Evolutionary conservation across 2,888 invertebrate species (phyloP).

Genomic region (Diaphora mendica): DNA sequence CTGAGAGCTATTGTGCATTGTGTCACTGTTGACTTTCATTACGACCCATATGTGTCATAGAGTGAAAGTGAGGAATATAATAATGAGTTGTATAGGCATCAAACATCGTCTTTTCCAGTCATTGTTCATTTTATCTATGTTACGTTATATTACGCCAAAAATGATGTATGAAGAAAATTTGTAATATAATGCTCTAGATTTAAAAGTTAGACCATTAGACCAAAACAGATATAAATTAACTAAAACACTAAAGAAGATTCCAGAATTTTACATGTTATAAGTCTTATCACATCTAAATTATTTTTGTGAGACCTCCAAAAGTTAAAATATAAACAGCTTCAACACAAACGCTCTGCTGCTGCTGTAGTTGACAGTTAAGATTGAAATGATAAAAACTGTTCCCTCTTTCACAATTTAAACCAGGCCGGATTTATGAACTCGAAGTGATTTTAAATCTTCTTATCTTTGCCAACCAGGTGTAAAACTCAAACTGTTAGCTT

Average conservation of each 20-base stretch:
- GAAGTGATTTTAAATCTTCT: slow-evolving; percentile 66
- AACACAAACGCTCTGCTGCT: background rate
- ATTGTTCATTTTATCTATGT: slow-evolving; percentile 23
- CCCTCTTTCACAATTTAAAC: slow-evolving; percentile 48
- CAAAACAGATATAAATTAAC: background rate
- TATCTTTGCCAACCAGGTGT: slow-evolving; percentile 75
- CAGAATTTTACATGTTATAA: background rate
- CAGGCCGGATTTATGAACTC: slow-evolving; percentile 53
- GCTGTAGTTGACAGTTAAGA: slow-evolving; percentile 6
- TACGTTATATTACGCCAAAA: slow-evolving; percentile 7
- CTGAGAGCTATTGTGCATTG: slow-evolving; percentile 76
- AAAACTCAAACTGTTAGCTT: slow-evolving; percentile 66
- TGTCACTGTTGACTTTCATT: slow-evolving; percentile 76
- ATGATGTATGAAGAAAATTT: background rate
- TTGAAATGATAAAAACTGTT: slow-evolving; percentile 33
- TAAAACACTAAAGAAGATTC: background rate
- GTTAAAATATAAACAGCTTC: background rate
- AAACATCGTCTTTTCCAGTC: slow-evolving; percentile 37
- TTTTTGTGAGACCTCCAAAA: background rate
- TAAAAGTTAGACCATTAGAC: background rate
- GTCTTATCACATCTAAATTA: background rate
- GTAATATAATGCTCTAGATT: background rate
- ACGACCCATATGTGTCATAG: slow-evolving; percentile 67
- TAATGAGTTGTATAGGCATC: slow-evolving; percentile 50
- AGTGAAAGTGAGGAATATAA: slow-evolving; percentile 68